A percentile compares a stretch with the other conserved stretches of the same genome.
Conservation (phyloP, 2,888 invertebrate species). For the Ceriagrion tenellum region DNA sequence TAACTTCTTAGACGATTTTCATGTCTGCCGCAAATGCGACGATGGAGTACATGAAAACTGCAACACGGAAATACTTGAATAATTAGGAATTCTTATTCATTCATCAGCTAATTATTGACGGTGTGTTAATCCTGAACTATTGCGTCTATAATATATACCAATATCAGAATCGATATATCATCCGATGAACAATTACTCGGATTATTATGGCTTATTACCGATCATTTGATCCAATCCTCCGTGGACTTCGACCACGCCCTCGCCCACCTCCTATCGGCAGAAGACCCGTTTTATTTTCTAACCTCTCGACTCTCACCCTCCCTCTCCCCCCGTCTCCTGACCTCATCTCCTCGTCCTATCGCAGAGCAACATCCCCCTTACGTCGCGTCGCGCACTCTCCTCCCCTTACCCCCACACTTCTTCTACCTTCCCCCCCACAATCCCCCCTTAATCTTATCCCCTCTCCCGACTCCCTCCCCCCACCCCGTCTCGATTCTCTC, state of each 20-base stretch:
- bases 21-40: no score
- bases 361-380: constrained; percentile 1
- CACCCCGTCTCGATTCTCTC: neutral
- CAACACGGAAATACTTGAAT: no score
- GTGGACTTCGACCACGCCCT: neutral
- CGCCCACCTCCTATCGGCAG: neutral
- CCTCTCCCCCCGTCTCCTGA: neutral
- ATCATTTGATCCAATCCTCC: neutral
- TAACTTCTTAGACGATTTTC: no score
- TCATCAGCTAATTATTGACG: no score
- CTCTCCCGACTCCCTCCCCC: neutral
- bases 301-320: neutral
- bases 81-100: no score
- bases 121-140: no score
- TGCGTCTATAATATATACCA: no score
- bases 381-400: neutral
- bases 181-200: no score
- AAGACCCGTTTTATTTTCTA: neutral
- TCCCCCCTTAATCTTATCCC: neutral
- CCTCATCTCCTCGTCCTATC: constrained; percentile 4
- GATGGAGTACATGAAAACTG: no score
- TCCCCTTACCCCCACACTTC: no score
- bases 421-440: neutral
- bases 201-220: no score
- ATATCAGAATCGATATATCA: no score